Evolutionary conservation across 2,113 vertebrate genomes (phyloP), one percentile per base, ranked within the genome.

Genomic region (Cololabis saira): DNA sequence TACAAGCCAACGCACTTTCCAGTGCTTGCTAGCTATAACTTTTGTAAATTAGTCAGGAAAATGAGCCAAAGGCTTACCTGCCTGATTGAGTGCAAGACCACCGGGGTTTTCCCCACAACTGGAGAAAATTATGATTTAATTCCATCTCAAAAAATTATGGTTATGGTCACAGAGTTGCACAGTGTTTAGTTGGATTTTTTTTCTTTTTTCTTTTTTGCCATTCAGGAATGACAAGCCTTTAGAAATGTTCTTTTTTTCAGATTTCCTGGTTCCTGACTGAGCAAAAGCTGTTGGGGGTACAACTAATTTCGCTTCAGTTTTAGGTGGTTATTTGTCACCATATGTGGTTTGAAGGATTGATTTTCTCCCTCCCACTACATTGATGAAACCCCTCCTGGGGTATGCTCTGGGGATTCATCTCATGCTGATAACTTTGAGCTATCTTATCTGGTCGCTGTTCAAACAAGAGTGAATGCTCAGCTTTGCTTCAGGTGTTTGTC

Each of bases 391-490:
- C 75, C 82, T 87, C 80, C 74, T 67, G 71, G 42, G 63, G 61
- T 33, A 59, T 81, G 79, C 84, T 81, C 74, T 66, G 89, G 87
- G 89, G 85, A 90, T 90, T 81, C 82, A 85, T 91, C 80, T 87
- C 78, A 57, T 62, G 78, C 87, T 90, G 90, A 90, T 91, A 91
- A 90, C 87, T 90, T 90, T 85, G 82, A 84, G 84, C 86, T 85
- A 88, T 90, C 89, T 90, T 91, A 91, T 91, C 90, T 86, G 84
- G 80, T 80, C 82, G 55, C 86, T 89, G 89, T 88, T 91, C 83
- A 90, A 91, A 90, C 90, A 91, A 80, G 82, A 87, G 65, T 76
- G 84, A 88, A 82, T 77, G 80, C 81, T 80, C 37, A 73, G 84
- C 81, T 89, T 91, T 81, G 80, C 86, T 88, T 82, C 73, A 83